Evolutionary conservation across 2,113 vertebrate genomes (phyloP), one percentile per base, ranked within the genome.

Genomic region (Psittacula cyanocephala): DNA sequence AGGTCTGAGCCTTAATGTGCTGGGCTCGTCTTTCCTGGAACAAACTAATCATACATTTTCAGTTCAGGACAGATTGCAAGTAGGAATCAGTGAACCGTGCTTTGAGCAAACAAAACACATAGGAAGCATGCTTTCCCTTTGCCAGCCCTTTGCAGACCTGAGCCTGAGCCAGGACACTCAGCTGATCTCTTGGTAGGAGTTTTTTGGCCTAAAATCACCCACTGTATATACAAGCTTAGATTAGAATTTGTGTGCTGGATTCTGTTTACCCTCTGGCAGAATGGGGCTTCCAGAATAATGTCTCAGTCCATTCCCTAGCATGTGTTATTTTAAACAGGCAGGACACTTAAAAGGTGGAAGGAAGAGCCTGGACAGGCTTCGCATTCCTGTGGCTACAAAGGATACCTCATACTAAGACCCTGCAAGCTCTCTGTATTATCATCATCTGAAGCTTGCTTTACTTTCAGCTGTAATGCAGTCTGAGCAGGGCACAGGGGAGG

Each of bases 111-210:
- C 69, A 79, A 64, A 72, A 25, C 52, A 12, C 62, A 43, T 28
- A 55, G 89, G 70, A 69, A 88, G 46, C 7, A 37, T 10, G 74
- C 57, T 55, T 13, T 31, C 53, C 53, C n/a, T 57, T 57, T 76
- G 93, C 47, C 93, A 93, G 90, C 82, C 91, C 88, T 46, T 27
- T 80, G 89, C 89, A 82, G 93, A 6, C 70, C 84, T 79, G 89
- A 65, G 25, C 49, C 3, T 2, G 71, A 67, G 91, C 95, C 91
- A 88, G 65, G 70, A 28, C 63, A 43, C 67, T 49, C 88, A 86
- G 91, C 91, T 88, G 87, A 89, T 74, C 71, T 80, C 75, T 68
- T 67, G 37, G 27, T 63, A 24, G 76, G 82, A 90, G 55, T 2
- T 28, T 70, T 79, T n/a, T 79, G 89, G 83, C 57, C 81, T 44